Evolutionary conservation across 2,888 invertebrate genomes (phyloP), one percentile per base, ranked within the genome.

Genomic region (Gibbula magus): DNA sequence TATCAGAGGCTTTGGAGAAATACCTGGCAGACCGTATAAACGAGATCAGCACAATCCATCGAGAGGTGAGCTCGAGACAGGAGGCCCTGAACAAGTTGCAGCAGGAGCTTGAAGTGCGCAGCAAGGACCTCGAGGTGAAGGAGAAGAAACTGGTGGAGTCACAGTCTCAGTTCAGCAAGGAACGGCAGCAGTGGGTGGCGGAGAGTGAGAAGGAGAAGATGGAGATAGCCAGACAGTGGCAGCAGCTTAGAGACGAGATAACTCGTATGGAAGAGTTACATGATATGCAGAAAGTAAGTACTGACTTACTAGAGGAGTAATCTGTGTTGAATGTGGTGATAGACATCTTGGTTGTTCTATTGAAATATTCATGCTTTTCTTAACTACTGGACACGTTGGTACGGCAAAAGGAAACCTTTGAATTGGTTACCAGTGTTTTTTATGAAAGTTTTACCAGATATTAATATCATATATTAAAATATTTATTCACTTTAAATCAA

Each of bases 201-300:
- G 89, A 90, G 32, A 86, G 86, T 56, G 87, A 89, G 79, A 87
- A 85, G 67, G 90, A 90, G 78, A 86, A 86, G 25, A 89, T 88
- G 75, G 91, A 91, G 73, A 87, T 91, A 18, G 85, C 88, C 76
- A 85, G 91, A n/a, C 89, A 88, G 75, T 91, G 91, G 91, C 90
- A 90, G 80, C 89, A 91, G 77, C 85, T 91, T 32, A 81, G 88
- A 45, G 91, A 91, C 82, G 91, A 91, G 82, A 89, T 89, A 56
- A 82, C 86, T 20, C 83, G 90, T 35, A 90, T 91, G 90, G 91
- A 91, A 80, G 90, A 90, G 75, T 79, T 89, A 76, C 89, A 90
- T 81, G 87, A 88, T 79, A 86, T 89, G 35, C 91, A 90, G 83
- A 88, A 90, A 88, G 91, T 91, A 80, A 79, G 76, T 32, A 45